Conservation (phyloP, 1,140 invertebrate genomes). For the Capitella teleta region DNA sequence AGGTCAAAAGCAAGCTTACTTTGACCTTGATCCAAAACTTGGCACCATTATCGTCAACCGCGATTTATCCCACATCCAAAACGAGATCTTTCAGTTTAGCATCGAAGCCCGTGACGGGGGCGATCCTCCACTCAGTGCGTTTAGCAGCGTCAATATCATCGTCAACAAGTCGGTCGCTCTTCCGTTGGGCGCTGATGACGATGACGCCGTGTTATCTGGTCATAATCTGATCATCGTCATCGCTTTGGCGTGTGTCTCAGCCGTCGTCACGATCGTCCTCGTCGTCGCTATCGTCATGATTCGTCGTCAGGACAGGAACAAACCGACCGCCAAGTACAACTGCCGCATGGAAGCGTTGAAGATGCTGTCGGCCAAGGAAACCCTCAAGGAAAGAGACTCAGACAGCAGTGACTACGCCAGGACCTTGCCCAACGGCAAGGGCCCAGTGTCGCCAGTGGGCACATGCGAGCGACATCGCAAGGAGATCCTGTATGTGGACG, state of each 20-base stretch:
- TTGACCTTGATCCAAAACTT: slow-evolving; percentile 3
- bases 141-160: slow-evolving; percentile 3
- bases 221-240: slow-evolving; percentile 13
- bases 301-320: slow-evolving; percentile 1
- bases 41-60: slow-evolving; percentile 3
- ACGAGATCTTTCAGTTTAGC: slow-evolving; percentile 5
- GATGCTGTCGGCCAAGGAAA: slow-evolving; percentile 2
- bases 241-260: slow-evolving; percentile 8
- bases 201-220: neutral
- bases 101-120: slow-evolving; percentile 7
- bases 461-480: too few relatives aligned
- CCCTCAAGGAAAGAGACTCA: neutral
- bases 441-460: neutral
- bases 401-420: too few relatives aligned
- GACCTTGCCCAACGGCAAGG: neutral
- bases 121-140: neutral
- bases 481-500: too few relatives aligned
- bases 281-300: slow-evolving; percentile 8
- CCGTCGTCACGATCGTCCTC: slow-evolving; percentile 4
- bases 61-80: slow-evolving; percentile 3
- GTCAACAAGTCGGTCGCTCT: slow-evolving; percentile 7
- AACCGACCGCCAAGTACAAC: slow-evolving; percentile 10
- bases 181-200: neutral
- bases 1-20: neutral
- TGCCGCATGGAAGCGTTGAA: slow-evolving; percentile 11